These are phyloP conservation scores for Lasioglossum albipes DNA, from an alignment of 1,140 invertebrate genomes.

Conservation along the genomic window DNA sequence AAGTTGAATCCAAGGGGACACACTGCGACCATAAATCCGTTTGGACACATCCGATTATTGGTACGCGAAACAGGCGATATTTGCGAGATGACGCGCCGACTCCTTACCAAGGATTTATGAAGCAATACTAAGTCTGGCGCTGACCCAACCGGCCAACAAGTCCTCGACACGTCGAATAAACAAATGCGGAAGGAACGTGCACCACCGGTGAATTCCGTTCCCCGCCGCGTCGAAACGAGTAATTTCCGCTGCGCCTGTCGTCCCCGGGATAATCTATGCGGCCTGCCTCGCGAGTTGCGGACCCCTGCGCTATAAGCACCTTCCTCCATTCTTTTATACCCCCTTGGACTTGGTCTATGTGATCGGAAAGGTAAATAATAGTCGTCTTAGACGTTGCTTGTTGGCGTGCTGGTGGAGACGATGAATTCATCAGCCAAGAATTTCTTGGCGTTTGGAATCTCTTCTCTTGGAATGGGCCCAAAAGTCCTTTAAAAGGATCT, in stretches of 20 bases:
- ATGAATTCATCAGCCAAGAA: no score
- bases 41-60: slow-evolving; percentile 65
- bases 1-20: no score
- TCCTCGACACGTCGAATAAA: slow-evolving; percentile 57
- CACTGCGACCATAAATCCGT: slow-evolving; percentile 53
- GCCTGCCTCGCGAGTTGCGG: background rate
- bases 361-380: no score
- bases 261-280: slow-evolving; percentile 27
- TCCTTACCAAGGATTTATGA: slow-evolving; percentile 73
- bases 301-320: background rate
- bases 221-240: slow-evolving; percentile 35
- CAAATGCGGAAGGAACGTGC: slow-evolving; percentile 51
- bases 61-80: slow-evolving; percentile 53
- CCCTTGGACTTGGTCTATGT: no score
- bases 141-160: slow-evolving; percentile 75
- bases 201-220: slow-evolving; percentile 20
- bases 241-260: slow-evolving; percentile 41
- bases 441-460: no score
- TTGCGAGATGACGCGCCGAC: slow-evolving; percentile 70
- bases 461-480: no score
- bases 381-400: no score
- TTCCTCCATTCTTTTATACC: background rate
- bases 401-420: no score
- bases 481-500: no score
- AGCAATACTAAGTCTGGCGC: slow-evolving; percentile 75